These are phyloP conservation scores for Alectura lathami DNA, from an alignment of 2,113 vertebrate species.

Conservation along the genomic window DNA sequence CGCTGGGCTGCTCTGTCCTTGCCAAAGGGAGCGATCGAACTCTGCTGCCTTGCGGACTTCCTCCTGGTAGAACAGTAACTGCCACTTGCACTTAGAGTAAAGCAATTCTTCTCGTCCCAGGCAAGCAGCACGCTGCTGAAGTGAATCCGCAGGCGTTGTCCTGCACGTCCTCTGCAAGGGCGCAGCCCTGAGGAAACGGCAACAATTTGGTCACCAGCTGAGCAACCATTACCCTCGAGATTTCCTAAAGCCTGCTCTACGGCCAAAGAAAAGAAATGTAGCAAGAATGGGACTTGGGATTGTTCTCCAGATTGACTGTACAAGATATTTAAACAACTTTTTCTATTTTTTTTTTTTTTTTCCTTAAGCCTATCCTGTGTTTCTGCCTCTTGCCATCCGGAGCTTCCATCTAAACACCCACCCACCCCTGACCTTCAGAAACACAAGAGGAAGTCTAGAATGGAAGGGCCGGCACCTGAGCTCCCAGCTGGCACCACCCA, in stretches of 20 bases:
- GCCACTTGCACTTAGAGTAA: neutral
- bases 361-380: neutral
- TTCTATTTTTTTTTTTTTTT: neutral
- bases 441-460: neutral
- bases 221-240: neutral
- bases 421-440: neutral
- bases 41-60: neutral
- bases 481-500: neutral
- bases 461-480: neutral
- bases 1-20: neutral
- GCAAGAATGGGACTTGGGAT: neutral
- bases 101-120: neutral
- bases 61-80: neutral
- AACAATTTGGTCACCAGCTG: slow-evolving; percentile 2
- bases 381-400: slow-evolving; percentile 10
- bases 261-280: neutral
- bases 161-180: neutral
- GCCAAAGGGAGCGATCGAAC: neutral
- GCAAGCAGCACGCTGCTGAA: neutral
- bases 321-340: slow-evolving; percentile 18
- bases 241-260: neutral
- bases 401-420: neutral
- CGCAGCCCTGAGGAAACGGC: neutral
- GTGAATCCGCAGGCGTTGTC: neutral
- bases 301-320: slow-evolving; percentile 21